Evolutionary conservation across 2,797 vertebrate genomes (phyloP).

Genomic region (Ctenosaura bakeri): DNA sequence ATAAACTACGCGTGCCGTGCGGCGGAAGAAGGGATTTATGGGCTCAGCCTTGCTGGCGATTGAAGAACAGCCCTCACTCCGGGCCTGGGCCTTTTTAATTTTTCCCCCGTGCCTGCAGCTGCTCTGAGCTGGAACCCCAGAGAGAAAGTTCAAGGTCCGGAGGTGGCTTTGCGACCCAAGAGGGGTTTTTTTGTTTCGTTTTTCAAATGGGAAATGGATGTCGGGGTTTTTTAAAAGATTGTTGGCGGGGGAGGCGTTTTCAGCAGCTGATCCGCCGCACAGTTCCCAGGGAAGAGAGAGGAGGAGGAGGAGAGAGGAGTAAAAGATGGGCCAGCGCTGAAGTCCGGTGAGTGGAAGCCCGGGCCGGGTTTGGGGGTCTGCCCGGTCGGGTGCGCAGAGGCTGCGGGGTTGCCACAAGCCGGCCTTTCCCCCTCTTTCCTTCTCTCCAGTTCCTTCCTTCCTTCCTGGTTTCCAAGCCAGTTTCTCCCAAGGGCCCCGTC

Average conservation of each 20-base stretch:
- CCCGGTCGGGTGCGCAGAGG: too few species aligned
- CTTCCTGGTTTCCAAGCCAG: too few species aligned
- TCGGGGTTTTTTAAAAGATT: constrained; percentile 47
- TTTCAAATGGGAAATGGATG: constrained; percentile 66
- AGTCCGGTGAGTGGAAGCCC: background rate
- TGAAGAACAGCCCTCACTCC: background rate
- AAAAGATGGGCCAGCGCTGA: background rate
- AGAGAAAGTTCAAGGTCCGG: constrained; percentile 75
- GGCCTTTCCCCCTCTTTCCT: too few species aligned
- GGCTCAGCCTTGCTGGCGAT: constrained; percentile 61
- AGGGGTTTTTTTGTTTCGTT: constrained; percentile 5
- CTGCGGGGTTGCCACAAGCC: too few species aligned
- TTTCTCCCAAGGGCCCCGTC: too few species aligned
- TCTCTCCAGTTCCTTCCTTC: too few species aligned
- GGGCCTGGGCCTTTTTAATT: background rate
- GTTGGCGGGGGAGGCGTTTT: background rate
- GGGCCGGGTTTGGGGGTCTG: too few species aligned
- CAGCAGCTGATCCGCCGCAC: background rate
- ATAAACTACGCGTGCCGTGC: constrained; percentile 58
- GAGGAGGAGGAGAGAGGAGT: too few species aligned
- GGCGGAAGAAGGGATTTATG: constrained; percentile 72
- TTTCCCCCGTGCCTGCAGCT: background rate
- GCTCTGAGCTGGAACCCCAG: constrained; percentile 46
- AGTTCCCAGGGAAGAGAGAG: background rate
- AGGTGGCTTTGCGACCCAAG: constrained; percentile 53